Evolutionary conservation across 2,797 vertebrate genomes (phyloP).

Genomic region (Cyprinella venusta): DNA sequence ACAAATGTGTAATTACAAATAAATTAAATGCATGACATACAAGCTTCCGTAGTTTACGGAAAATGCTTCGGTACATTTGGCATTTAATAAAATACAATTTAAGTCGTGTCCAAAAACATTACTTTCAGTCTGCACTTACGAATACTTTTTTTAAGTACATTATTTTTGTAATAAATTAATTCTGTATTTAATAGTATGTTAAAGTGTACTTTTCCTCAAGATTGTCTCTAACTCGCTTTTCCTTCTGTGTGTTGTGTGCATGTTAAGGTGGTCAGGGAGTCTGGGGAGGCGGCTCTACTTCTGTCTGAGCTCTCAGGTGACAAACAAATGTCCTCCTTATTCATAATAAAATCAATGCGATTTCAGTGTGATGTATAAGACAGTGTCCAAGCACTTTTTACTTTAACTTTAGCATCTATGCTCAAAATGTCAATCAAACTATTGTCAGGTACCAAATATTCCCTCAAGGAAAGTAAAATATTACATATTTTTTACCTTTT

Average conservation of each 20-base stretch:
- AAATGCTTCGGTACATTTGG: not conserved
- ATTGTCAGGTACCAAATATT: not conserved
- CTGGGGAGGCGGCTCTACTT: slow-evolving; percentile 41
- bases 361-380: not conserved
- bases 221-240: not conserved
- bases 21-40: not conserved
- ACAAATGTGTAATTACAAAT: not conserved
- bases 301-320: slow-evolving; percentile 60
- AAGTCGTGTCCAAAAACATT: not conserved
- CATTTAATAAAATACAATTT: not conserved
- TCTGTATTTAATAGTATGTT: not conserved
- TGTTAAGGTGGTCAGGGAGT: slow-evolving; percentile 51
- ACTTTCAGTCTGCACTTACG: no score
- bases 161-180: not conserved
- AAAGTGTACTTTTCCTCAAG: not conserved
- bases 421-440: not conserved
- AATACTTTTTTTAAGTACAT: not conserved
- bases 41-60: not conserved
- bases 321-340: not conserved
- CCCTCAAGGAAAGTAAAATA: not conserved
- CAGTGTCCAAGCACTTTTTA: not conserved
- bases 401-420: not conserved
- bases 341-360: not conserved
- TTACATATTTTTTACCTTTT: not conserved
- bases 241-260: slow-evolving; percentile 3